Conservation (phyloP, 1,140 invertebrate species). For the Pemphigus obesinymphae region DNA sequence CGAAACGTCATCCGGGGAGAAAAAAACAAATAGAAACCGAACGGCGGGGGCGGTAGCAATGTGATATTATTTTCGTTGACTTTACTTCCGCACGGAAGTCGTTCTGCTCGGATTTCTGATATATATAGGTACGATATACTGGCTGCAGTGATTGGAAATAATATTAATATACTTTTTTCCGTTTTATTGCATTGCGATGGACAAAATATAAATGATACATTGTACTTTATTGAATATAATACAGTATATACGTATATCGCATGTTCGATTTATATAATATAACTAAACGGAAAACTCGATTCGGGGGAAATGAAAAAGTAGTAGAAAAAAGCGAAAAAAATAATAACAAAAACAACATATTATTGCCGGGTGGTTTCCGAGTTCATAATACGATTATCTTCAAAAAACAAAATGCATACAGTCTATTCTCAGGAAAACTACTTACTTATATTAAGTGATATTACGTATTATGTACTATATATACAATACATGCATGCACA, state of each 20-base stretch:
- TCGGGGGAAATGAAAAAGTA: background rate
- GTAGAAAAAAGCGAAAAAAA: too few relatives aligned
- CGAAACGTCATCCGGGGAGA: background rate
- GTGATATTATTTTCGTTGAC: background rate
- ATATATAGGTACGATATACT: background rate
- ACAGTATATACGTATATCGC: background rate
- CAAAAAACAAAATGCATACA: background rate
- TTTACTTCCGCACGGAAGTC: conserved; percentile 1
- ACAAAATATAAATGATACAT: too few relatives aligned
- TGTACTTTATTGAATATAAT: too few relatives aligned
- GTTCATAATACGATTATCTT: background rate
- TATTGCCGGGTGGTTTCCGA: background rate
- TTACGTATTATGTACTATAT: too few relatives aligned
- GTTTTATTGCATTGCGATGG: too few relatives aligned
- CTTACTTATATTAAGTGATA: too few relatives aligned
- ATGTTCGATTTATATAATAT: background rate
- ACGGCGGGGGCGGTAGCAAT: background rate
- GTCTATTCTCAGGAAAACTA: too few relatives aligned
- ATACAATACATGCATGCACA: too few relatives aligned
- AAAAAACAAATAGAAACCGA: background rate
- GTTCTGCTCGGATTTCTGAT: background rate
- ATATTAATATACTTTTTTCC: background rate
- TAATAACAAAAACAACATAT: too few relatives aligned
- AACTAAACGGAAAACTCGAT: background rate
- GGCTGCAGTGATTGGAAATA: too few relatives aligned